Percentiles rank a stretch among this genome's conserved stretches.
phyloP scores from a whole-genome alignment of 2,888 invertebrate genomes.

The Trichopoda pennipes region DNA sequence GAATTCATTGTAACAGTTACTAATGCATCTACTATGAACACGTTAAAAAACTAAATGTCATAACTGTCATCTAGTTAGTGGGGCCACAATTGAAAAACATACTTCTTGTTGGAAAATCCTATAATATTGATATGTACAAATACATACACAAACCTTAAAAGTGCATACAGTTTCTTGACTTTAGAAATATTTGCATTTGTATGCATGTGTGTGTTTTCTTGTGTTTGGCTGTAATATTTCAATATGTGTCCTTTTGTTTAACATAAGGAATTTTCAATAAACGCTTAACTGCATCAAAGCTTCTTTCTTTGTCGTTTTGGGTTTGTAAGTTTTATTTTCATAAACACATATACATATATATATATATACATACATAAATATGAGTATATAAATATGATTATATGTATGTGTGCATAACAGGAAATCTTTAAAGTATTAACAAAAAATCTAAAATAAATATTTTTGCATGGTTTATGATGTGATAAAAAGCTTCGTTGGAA shows the following conservation, averaged over 20 bases:
- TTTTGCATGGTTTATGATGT: slow-evolving; percentile 38
- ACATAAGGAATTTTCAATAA: slow-evolving; percentile 68
- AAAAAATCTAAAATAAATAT: slow-evolving; percentile 54
- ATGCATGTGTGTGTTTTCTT: slow-evolving; percentile 1
- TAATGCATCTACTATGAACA: too few relatives aligned
- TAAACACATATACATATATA: neutral
- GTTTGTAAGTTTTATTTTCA: neutral
- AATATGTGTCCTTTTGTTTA: slow-evolving; percentile 63
- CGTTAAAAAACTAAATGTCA: too few relatives aligned
- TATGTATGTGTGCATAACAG: too few relatives aligned
- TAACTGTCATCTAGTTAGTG: too few relatives aligned
- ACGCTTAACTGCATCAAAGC: slow-evolving; percentile 55
- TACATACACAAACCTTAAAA: too few relatives aligned
- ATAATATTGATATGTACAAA: too few relatives aligned
- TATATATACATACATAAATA: neutral
- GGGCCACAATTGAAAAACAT: too few relatives aligned
- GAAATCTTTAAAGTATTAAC: slow-evolving; percentile 23
- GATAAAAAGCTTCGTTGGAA: slow-evolving; percentile 44
- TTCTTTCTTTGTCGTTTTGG: slow-evolving; percentile 3
- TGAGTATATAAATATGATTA: too few relatives aligned
- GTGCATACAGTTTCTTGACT: neutral
- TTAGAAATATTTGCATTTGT: neutral
- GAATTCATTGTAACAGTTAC: too few relatives aligned
- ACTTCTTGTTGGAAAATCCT: too few relatives aligned
- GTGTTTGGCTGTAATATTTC: slow-evolving; percentile 39